phyloP scores from a whole-genome alignment of 2,888 invertebrate genomes.

The Chironomus riparius region DNA sequence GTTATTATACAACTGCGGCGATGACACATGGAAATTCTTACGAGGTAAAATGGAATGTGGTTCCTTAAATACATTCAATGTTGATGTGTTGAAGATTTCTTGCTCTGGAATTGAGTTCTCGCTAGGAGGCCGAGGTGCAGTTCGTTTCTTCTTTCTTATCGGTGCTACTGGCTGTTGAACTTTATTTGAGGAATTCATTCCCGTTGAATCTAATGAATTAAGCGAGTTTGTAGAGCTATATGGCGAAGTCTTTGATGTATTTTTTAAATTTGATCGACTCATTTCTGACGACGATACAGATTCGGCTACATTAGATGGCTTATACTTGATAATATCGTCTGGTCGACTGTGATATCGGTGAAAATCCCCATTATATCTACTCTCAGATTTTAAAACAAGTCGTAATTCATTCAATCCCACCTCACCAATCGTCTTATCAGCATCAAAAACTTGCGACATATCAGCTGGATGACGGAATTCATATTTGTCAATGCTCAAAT shows the following conservation, averaged over 20 bases:
- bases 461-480: conserved; percentile 67
- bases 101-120: conserved; percentile 38
- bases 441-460: conserved; percentile 41
- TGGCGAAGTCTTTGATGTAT: conserved; percentile 37
- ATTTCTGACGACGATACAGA: conserved; percentile 41
- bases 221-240: conserved; percentile 43
- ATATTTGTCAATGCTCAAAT: conserved; percentile 61
- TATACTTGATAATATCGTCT: conserved; percentile 38
- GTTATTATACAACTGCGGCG: conserved; percentile 35
- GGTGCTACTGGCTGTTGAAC: conserved; percentile 32
- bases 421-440: conserved; percentile 41
- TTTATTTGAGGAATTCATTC: conserved; percentile 36
- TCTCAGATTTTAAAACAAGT: conserved; percentile 30
- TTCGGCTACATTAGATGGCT: conserved; percentile 33
- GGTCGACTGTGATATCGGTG: conserved; percentile 36
- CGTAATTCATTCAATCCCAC: conserved; percentile 42
- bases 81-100: conserved; percentile 31
- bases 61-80: conserved; percentile 24
- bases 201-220: conserved; percentile 42
- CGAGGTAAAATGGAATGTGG: conserved; percentile 31
- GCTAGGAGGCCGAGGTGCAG: conserved; percentile 40
- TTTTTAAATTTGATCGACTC: conserved; percentile 33
- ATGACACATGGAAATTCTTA: conserved; percentile 39
- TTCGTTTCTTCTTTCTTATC: conserved; percentile 41
- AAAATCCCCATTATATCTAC: conserved; percentile 21